A percentile compares a stretch with the other conserved stretches of the same genome.
Conservation (phyloP, 2,888 invertebrate species). For the Aphodius granarius region DNA sequence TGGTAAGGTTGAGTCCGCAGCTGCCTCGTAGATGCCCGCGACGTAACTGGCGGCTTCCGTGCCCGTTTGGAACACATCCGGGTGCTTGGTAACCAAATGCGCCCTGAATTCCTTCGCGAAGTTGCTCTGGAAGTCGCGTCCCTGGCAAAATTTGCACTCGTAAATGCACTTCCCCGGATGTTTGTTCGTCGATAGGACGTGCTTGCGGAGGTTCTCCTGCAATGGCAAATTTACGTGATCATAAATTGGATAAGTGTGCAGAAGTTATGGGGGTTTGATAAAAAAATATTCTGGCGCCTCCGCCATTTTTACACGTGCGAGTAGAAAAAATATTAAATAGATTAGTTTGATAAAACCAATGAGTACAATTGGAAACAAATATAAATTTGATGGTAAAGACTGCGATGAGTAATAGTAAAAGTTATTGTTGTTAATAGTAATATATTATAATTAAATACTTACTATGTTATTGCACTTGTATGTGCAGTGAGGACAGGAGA, state of each 20-base stretch:
- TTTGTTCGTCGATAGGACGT: slow-evolving; percentile 75
- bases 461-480: slow-evolving; percentile 80
- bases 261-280: not conserved
- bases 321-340: not conserved
- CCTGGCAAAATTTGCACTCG: slow-evolving; percentile 69
- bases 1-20: slow-evolving; percentile 41
- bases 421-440: too few species aligned
- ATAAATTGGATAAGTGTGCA: not conserved
- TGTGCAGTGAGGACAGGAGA: slow-evolving; percentile 80
- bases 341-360: not conserved
- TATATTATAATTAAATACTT: slow-evolving; percentile 38
- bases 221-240: slow-evolving; percentile 32
- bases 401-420: too few species aligned
- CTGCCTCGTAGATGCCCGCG: slow-evolving; percentile 54
- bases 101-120: slow-evolving; percentile 67
- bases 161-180: slow-evolving; percentile 80
- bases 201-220: slow-evolving; percentile 87
- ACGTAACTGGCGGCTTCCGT: slow-evolving; percentile 58
- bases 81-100: slow-evolving; percentile 65
- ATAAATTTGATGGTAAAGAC: too few species aligned
- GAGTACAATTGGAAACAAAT: too few species aligned
- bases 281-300: not conserved
- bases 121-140: slow-evolving; percentile 60
- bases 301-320: not conserved
- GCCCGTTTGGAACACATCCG: slow-evolving; percentile 56